Evolutionary conservation across 1,140 invertebrate species (phyloP).

Genomic region (Aphaenogaster ashmeadi): DNA sequence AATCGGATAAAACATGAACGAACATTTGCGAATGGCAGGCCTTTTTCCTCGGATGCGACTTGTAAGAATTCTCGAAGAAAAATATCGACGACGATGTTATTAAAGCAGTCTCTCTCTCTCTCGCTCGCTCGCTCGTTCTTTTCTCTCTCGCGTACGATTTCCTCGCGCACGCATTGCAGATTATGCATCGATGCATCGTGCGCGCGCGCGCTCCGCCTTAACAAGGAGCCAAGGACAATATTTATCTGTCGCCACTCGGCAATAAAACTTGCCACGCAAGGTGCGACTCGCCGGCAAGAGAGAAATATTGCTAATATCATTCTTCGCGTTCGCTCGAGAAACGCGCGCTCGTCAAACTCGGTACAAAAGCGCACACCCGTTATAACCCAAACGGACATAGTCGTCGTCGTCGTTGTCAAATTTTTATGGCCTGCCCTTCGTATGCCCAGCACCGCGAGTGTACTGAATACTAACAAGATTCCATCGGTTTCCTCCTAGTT

Average conservation of each 20-base stretch:
- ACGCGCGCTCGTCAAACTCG: conserved; percentile 34
- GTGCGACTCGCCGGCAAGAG: conserved; percentile 59
- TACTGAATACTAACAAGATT: conserved; percentile 62
- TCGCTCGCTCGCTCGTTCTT: conserved; percentile 19
- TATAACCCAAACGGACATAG: conserved; percentile 39
- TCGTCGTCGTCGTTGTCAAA: conserved; percentile 26
- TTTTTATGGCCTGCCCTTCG: conserved; percentile 55
- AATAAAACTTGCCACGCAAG: conserved; percentile 75
- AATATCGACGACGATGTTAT: conserved; percentile 73
- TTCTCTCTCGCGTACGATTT: background rate
- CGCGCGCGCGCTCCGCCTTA: conserved; percentile 48
- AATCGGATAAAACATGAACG: conserved; percentile 48
- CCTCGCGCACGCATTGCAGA: conserved; percentile 14
- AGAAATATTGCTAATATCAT: conserved; percentile 73
- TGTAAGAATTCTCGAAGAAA: conserved; percentile 57
- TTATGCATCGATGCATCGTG: conserved; percentile 41
- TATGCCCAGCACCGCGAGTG: conserved; percentile 15
- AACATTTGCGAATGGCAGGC: conserved; percentile 26
- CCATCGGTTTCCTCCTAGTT: conserved; percentile 57
- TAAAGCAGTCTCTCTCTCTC: conserved; percentile 67
- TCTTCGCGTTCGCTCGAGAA: conserved; percentile 40
- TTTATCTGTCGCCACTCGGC: conserved; percentile 72
- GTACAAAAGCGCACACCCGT: conserved; percentile 34
- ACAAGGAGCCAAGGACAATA: conserved; percentile 70
- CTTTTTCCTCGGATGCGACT: conserved; percentile 13